Conservation (phyloP, 2,888 invertebrate species). For the Cristatella mucedo region DNA sequence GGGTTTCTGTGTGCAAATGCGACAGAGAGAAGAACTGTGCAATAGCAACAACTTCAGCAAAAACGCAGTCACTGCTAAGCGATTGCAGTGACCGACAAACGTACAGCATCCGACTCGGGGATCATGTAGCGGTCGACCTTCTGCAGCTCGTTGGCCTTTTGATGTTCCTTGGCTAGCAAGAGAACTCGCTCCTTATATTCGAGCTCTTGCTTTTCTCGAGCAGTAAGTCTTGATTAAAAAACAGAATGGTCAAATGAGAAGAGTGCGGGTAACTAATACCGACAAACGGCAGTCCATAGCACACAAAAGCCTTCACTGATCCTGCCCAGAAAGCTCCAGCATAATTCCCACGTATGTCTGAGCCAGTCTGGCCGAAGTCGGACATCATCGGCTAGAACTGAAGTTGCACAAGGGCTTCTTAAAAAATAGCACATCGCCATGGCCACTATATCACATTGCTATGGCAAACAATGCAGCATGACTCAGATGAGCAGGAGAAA, state of each 20-base stretch:
- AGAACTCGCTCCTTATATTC: slow-evolving; percentile 78
- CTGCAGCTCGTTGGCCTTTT: slow-evolving; percentile 77
- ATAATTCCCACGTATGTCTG: no score
- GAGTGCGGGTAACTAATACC: no score
- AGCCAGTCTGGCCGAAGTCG: no score
- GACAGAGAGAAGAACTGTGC: background rate
- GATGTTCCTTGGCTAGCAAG: slow-evolving; percentile 82
- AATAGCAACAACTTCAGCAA: background rate
- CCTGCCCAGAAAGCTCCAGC: no score
- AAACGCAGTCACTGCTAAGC: background rate
- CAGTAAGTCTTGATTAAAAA: slow-evolving; percentile 53
- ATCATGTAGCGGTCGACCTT: slow-evolving; percentile 83
- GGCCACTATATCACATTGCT: no score
- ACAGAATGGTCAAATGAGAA: slow-evolving; percentile 7
- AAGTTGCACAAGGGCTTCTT: no score
- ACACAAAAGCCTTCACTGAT: no score
- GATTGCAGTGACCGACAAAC: slow-evolving; percentile 3
- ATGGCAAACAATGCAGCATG: no score
- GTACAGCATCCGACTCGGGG: slow-evolving; percentile 52
- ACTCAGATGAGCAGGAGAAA: no score
- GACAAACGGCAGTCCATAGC: no score
- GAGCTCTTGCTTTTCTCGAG: slow-evolving; percentile 64
- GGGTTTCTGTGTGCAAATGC: slow-evolving; percentile 18
- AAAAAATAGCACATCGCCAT: no score
- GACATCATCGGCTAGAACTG: no score